Evolutionary conservation across 1,140 invertebrate genomes (phyloP).

Genomic region (Drosophila nikananu): DNA sequence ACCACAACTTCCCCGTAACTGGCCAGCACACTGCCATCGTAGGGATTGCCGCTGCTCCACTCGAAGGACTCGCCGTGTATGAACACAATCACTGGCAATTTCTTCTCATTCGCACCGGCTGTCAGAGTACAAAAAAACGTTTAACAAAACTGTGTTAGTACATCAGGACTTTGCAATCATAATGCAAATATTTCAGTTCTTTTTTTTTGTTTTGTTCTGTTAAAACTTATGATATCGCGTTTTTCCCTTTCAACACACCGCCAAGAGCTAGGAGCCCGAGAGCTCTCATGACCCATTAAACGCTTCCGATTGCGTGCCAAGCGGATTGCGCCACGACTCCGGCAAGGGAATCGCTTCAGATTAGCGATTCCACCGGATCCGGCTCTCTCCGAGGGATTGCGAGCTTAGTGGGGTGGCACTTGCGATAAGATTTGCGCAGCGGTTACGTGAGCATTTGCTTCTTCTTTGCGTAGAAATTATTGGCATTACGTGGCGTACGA

Average conservation of each 20-base stretch:
- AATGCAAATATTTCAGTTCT: slow-evolving; percentile 26
- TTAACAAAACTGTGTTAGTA: slow-evolving; percentile 25
- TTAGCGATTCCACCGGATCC: slow-evolving; percentile 44
- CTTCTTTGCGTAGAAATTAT: slow-evolving; percentile 65
- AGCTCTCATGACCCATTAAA: slow-evolving; percentile 67
- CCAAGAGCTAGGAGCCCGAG: slow-evolving; percentile 11
- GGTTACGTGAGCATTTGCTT: slow-evolving; percentile 38
- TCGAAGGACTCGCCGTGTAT: slow-evolving; percentile 98
- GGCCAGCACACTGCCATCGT: slow-evolving; percentile 96
- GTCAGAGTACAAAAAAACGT: slow-evolving; percentile 39
- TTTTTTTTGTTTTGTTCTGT: background rate
- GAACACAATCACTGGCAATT: slow-evolving; percentile 95
- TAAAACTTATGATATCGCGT: slow-evolving; percentile 16
- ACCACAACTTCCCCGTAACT: slow-evolving; percentile 96
- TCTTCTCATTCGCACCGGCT: slow-evolving; percentile 87
- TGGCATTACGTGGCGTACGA: slow-evolving; percentile 67
- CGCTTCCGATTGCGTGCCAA: slow-evolving; percentile 62
- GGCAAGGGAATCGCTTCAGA: slow-evolving; percentile 48
- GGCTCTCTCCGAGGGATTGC: slow-evolving; percentile 21
- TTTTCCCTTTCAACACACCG: slow-evolving; percentile 20
- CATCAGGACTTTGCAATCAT: slow-evolving; percentile 15
- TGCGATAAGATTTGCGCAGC: slow-evolving; percentile 59
- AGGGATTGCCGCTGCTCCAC: slow-evolving; percentile 97
- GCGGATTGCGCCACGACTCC: slow-evolving; percentile 42
- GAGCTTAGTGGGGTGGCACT: slow-evolving; percentile 42